Evolutionary conservation across 2,888 invertebrate genomes (phyloP).

Genomic region (Crioceris asparagi): DNA sequence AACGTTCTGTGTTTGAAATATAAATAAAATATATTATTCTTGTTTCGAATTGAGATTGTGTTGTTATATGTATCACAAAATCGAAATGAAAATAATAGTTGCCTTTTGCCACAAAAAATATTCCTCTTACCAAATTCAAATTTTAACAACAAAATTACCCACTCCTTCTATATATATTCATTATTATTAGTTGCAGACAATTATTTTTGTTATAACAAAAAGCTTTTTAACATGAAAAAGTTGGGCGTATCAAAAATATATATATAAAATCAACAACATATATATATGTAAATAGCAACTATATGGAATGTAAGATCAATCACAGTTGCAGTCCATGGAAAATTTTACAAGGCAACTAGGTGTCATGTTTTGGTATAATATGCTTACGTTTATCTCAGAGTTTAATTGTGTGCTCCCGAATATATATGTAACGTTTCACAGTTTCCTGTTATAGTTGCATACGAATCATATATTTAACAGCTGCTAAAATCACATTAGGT

Average conservation of each 20-base stretch:
- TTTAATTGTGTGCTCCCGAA: too few relatives aligned
- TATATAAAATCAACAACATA: conserved; percentile 4
- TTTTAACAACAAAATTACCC: conserved; percentile 16
- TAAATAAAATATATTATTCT: too few relatives aligned
- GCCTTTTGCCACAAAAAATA: conserved; percentile 10
- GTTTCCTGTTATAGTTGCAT: too few relatives aligned
- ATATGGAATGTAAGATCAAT: conserved; percentile 24
- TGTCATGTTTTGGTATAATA: too few relatives aligned
- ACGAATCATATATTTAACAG: too few relatives aligned
- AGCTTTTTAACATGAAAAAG: conserved; percentile 27
- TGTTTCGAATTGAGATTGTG: too few relatives aligned
- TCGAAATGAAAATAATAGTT: conserved; percentile 11
- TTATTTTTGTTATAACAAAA: conserved; percentile 32
- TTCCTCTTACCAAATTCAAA: conserved; percentile 2
- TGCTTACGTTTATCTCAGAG: too few relatives aligned
- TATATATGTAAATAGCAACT: conserved; percentile 1
- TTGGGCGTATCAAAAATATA: conserved; percentile 1
- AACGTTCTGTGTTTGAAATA: too few relatives aligned
- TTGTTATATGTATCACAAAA: not conserved
- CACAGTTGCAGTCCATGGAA: too few relatives aligned
- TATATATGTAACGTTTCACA: too few relatives aligned
- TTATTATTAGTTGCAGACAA: conserved; percentile 31
- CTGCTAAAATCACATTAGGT: too few relatives aligned
- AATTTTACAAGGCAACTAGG: too few relatives aligned
- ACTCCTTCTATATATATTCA: conserved; percentile 24